These are phyloP conservation scores for Diorhabda carinulata DNA, from an alignment of 1,140 invertebrate genomes.

Conservation along the genomic window DNA sequence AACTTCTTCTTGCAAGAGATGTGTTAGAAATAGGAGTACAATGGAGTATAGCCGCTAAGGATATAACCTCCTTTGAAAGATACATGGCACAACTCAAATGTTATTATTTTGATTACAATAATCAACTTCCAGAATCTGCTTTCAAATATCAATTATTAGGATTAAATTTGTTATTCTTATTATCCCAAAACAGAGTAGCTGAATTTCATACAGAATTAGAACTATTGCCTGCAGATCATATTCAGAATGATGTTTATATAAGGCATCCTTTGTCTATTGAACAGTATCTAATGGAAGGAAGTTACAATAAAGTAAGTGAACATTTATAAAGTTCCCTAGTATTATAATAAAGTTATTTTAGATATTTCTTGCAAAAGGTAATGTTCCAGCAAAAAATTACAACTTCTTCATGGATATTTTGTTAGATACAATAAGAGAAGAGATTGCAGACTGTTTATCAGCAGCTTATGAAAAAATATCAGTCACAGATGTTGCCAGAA, in stretches of 20 bases:
- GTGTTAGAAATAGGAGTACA: constrained; percentile 94
- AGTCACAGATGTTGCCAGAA: constrained; percentile 79
- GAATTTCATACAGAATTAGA: constrained; percentile 99
- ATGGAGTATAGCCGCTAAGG: constrained; percentile 86
- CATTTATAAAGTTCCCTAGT: background rate
- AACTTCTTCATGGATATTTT: constrained; percentile 97
- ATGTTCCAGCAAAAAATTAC: constrained; percentile 94
- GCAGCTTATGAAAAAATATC: constrained; percentile 92
- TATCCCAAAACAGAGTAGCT: constrained; percentile 94
- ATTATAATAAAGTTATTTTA: constrained; percentile 39
- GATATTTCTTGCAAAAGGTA: constrained; percentile 82
- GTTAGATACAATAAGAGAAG: constrained; percentile 90
- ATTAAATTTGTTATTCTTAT: constrained; percentile 90
- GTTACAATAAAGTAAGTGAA: constrained; percentile 85
- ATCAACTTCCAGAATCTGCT: constrained; percentile 83
- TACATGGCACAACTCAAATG: constrained; percentile 91
- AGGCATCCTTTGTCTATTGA: constrained; percentile 92
- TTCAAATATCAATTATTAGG: constrained; percentile 95
- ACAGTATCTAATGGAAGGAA: constrained; percentile 99
- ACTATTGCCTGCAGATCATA: constrained; percentile 85
- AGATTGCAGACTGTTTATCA: constrained; percentile 95
- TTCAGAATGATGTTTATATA: constrained; percentile 93
- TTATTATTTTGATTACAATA: constrained; percentile 96
- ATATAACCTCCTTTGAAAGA: constrained; percentile 89
- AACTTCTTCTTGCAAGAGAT: constrained; percentile 84